Percentiles rank a stretch among this genome's conserved stretches.
Conservation (phyloP, 2,888 invertebrate genomes). For the Baronia brevicornis region DNA sequence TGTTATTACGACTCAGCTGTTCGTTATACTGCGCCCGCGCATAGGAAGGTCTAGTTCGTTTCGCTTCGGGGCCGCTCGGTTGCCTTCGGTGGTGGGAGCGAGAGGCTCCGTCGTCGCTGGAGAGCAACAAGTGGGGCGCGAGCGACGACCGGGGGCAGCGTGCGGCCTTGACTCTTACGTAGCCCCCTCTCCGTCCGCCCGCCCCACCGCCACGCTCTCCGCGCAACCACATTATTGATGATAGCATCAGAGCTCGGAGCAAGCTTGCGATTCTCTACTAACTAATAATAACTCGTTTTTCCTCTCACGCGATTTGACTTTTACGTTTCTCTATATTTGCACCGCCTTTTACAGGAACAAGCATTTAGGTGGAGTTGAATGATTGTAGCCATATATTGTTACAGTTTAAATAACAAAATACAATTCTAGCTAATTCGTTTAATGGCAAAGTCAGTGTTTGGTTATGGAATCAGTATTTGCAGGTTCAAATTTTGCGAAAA, state of each 20-base stretch:
- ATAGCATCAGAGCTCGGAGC: slow-evolving; percentile 69
- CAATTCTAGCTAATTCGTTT: too few relatives aligned
- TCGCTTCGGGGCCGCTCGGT: slow-evolving; percentile 48
- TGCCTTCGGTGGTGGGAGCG: slow-evolving; percentile 45
- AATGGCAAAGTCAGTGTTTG: too few relatives aligned
- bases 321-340: slow-evolving; percentile 40
- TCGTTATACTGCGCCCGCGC: slow-evolving; percentile 63
- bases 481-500: too few relatives aligned
- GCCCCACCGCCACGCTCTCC: slow-evolving; percentile 49
- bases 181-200: slow-evolving; percentile 29
- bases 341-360: slow-evolving; percentile 34
- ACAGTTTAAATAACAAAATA: too few relatives aligned
- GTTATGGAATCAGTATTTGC: too few relatives aligned
- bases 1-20: slow-evolving; percentile 74
- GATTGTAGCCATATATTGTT: too few relatives aligned
- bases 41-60: slow-evolving; percentile 73
- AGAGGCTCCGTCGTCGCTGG: slow-evolving; percentile 32
- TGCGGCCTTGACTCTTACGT: slow-evolving; percentile 82
- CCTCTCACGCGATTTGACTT: slow-evolving; percentile 68
- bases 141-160: slow-evolving; percentile 88
- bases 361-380: too few relatives aligned
- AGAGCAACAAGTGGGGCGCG: slow-evolving; percentile 71
- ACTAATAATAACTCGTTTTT: slow-evolving; percentile 74
- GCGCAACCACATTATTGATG: slow-evolving; percentile 72
- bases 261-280: slow-evolving; percentile 67